These are phyloP conservation scores for Anolis apletophallus DNA, from an alignment of 2,797 vertebrate genomes.

Conservation along the genomic window DNA sequence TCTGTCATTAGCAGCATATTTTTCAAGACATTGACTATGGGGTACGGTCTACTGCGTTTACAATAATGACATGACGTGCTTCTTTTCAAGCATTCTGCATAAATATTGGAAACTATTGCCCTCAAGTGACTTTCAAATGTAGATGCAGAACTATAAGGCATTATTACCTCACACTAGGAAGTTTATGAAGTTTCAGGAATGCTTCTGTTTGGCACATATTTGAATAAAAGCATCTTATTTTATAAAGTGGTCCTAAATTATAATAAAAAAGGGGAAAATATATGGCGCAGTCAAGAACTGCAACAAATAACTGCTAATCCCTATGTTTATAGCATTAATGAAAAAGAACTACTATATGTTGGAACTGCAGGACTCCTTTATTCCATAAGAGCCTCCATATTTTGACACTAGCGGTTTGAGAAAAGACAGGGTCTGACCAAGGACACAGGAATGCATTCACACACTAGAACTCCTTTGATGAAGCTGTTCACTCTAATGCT, in stretches of 20 bases:
- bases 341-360: slow-evolving; percentile 39
- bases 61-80: slow-evolving; percentile 37
- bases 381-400: slow-evolving; percentile 14
- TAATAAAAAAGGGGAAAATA: slow-evolving; percentile 43
- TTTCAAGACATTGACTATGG: slow-evolving; percentile 48
- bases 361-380: slow-evolving; percentile 43
- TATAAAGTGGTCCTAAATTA: slow-evolving; percentile 54
- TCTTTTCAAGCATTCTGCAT: slow-evolving; percentile 43
- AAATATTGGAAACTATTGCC: slow-evolving; percentile 43
- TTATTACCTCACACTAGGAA: slow-evolving; percentile 58
- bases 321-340: slow-evolving; percentile 24
- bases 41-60: slow-evolving; percentile 33
- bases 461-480: not conserved
- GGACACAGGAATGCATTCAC: not conserved
- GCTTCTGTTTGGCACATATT: slow-evolving; percentile 48
- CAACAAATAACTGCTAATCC: slow-evolving; percentile 41
- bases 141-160: slow-evolving; percentile 48
- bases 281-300: slow-evolving; percentile 32
- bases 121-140: slow-evolving; percentile 52
- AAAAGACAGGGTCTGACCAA: not conserved
- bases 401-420: not conserved
- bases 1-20: slow-evolving; percentile 52
- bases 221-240: slow-evolving; percentile 46
- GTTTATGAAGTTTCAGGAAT: slow-evolving; percentile 61
- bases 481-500: not conserved